A percentile compares a stretch with the other conserved stretches of the same genome.
These are phyloP conservation scores for Drosophila sp. DNA, from an alignment of 1,140 invertebrate genomes.

Conservation along the genomic window DNA sequence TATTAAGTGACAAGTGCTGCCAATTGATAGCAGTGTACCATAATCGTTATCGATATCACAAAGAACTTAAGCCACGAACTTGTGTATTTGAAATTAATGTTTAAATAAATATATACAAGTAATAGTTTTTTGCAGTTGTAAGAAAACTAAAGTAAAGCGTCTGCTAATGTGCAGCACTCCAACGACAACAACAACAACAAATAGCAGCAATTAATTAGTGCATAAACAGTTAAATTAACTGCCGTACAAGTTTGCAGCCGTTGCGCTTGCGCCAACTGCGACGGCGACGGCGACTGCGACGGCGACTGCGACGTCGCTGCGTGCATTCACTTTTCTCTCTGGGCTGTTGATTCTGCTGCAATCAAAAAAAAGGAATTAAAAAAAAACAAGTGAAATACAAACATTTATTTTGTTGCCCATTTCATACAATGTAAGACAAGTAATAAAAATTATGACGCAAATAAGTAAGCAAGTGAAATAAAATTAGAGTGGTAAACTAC, in stretches of 20 bases:
- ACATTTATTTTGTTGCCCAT: neutral
- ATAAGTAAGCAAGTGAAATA: too few relatives aligned
- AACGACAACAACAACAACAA: constrained; percentile 21
- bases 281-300: neutral
- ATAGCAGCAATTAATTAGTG: constrained; percentile 79
- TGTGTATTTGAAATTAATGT: neutral
- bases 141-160: constrained; percentile 29
- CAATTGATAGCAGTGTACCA: constrained; percentile 12
- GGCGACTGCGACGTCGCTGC: constrained; percentile 10
- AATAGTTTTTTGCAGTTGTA: neutral
- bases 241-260: constrained; percentile 45
- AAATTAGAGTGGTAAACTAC: too few relatives aligned
- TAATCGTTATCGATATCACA: constrained; percentile 30
- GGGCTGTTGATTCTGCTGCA: constrained; percentile 33
- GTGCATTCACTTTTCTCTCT: constrained; percentile 73
- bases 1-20: constrained; percentile 15
- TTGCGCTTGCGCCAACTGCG: neutral
- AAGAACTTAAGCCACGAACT: constrained; percentile 79
- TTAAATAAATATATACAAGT: too few relatives aligned
- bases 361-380: constrained; percentile 42
- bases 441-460: constrained; percentile 71
- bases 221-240: constrained; percentile 81
- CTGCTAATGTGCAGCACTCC: constrained; percentile 29
- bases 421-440: constrained; percentile 66
- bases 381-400: constrained; percentile 28